Evolutionary conservation across 2,888 invertebrate genomes (phyloP).

Genomic region (Sepioteuthis lessoniana): DNA sequence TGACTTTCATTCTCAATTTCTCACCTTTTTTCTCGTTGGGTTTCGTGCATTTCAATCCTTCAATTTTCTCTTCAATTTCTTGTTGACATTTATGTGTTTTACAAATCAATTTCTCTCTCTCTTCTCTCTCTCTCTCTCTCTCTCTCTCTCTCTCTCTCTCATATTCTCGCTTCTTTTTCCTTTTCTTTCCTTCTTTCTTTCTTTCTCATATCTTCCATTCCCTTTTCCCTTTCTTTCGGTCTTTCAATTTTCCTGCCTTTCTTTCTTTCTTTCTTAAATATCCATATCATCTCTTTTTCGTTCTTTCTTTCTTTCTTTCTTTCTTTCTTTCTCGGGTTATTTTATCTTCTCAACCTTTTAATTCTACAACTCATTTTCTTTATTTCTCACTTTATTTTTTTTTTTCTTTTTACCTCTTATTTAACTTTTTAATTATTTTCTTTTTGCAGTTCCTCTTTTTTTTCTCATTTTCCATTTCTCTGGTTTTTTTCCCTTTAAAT

Average conservation of each 20-base stretch:
- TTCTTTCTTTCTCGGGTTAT: neutral
- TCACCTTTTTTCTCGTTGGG: neutral
- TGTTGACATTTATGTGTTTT: neutral
- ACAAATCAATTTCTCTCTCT: too few species aligned
- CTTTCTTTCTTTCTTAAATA: too few species aligned
- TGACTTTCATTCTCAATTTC: neutral
- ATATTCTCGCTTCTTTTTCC: too few species aligned
- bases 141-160: too few species aligned
- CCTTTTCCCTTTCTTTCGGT: too few species aligned
- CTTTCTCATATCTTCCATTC: too few species aligned
- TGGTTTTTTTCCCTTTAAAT: neutral
- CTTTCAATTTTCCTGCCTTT: too few species aligned
- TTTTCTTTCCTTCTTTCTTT: too few species aligned
- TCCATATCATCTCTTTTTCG: too few species aligned
- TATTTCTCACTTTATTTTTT: neutral
- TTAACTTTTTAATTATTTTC: neutral
- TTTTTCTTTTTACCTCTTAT: neutral
- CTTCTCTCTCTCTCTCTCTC: too few species aligned
- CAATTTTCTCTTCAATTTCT: neutral
- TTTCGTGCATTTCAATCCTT: neutral
- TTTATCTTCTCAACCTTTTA: too few species aligned
- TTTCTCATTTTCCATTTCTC: neutral
- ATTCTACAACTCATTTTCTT: neutral
- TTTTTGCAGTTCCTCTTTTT: neutral
- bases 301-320: too few species aligned